phyloP scores from a whole-genome alignment of 2,113 vertebrate species.

The Geococcyx californianus region DNA sequence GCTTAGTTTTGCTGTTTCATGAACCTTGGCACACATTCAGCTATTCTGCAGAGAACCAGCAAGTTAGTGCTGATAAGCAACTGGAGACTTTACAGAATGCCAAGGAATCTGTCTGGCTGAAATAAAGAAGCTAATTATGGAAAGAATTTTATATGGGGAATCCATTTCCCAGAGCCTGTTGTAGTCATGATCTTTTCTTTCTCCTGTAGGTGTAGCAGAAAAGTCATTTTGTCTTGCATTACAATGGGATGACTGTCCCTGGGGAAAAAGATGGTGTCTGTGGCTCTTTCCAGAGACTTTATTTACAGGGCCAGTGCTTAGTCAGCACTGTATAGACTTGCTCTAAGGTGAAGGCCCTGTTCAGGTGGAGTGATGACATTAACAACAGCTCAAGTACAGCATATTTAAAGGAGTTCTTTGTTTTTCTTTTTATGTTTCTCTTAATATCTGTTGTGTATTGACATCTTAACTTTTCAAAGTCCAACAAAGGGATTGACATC shows the following conservation, averaged over 20 bases:
- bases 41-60: neutral
- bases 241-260: neutral
- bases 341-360: neutral
- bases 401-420: neutral
- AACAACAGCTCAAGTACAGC: neutral
- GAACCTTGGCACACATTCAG: neutral
- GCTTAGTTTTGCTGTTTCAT: slow-evolving; percentile 18
- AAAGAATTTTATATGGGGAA: neutral
- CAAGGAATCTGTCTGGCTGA: neutral
- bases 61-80: slow-evolving; percentile 10
- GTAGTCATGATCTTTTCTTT: neutral
- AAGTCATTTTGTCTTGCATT: neutral
- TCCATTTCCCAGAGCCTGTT: neutral
- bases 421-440: neutral
- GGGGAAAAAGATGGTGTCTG: neutral
- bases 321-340: neutral
- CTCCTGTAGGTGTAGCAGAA: neutral
- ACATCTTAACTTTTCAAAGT: neutral
- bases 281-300: neutral
- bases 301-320: neutral
- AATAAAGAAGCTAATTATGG: neutral
- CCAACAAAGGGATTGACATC: neutral
- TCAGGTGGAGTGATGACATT: neutral
- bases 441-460: neutral
- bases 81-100: neutral